Base-by-base conservation (phyloP, 2,888 invertebrate genomes). In the Brachypalpus laphriformis region DNA sequence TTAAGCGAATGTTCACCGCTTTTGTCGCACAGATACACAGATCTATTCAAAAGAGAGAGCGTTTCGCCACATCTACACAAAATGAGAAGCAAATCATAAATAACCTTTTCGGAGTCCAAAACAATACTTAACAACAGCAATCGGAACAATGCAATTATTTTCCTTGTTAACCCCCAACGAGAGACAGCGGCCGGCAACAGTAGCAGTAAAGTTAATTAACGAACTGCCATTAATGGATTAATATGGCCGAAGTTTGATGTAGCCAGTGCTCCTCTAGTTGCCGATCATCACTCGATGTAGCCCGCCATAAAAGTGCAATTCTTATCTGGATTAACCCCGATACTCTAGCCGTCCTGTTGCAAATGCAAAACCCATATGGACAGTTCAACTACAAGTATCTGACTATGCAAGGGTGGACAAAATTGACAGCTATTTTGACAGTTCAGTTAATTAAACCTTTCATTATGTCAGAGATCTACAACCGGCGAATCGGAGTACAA, bases 171-270 rank as follows among this genome's bases (percentile, higher is more conserved):
- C 51, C 65, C 18, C 88, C 88, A 83, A 77, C 34, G n/a, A n/a
- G n/a, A 37, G 42, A 57, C 57, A 63, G 20, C 31, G n/a, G 25
- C 11, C 37, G 6, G 25, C 16, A 56, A 2, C 25, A 59, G 54
- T 56, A 47, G 37, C 40, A 65, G 89, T 22, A 45, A 90, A 90
- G 91, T 90, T 90, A 90, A 90, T 90, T 90, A 90, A 90, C 90
- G 88, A 90, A 90, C 89, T 90, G 90, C 90, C 90, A 90, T 90
- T 90, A 90, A 89, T 77, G 77, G 81, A 87, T 83, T 80, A 74
- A 80, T 83, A 80, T 56, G 47, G 61, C 8, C 40, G 66, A 68
- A n/a, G 31, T 14, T 45, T 7, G 18, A 34, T 9, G 3, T 20
- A 22, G 65, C 37, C 37, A 49, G 31, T 83, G 51, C 49, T 34